These are phyloP conservation scores for Lipophrys pholis DNA, from an alignment of 2,113 vertebrate genomes.

Conservation along the genomic window DNA sequence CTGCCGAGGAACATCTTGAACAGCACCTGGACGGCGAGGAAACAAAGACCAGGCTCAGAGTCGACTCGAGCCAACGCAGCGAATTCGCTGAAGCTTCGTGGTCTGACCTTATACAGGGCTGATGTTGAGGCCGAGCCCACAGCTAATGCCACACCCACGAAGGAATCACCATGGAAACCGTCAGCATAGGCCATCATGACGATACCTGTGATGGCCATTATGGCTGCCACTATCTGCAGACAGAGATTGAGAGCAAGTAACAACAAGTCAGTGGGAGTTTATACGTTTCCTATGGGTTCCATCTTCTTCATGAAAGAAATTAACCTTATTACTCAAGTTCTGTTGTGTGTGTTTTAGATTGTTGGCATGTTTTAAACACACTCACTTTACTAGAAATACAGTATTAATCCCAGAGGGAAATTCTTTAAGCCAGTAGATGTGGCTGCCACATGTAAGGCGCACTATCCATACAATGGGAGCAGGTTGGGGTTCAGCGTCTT, in stretches of 20 bases:
- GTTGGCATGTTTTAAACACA: too few species aligned
- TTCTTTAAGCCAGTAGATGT: too few species aligned
- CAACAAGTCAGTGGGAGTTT: neutral
- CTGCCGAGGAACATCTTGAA: constrained; percentile 99
- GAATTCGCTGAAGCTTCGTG: neutral
- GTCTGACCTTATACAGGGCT: constrained; percentile 93
- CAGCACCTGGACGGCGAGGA: constrained; percentile 86
- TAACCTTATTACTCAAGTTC: too few species aligned
- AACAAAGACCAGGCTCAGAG: neutral
- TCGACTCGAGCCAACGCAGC: neutral
- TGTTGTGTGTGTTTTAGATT: too few species aligned
- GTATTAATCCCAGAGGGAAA: too few species aligned
- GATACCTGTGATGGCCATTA: constrained; percentile 99
- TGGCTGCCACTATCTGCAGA: constrained; percentile 95
- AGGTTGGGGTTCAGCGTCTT: too few species aligned
- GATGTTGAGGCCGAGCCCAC: constrained; percentile 98
- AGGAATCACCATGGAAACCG: constrained; percentile 96
- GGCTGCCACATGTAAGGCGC: too few species aligned
- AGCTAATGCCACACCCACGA: constrained; percentile 95
- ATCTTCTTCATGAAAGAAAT: too few species aligned
- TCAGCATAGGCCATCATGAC: constrained; percentile 99
- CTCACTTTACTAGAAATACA: too few species aligned
- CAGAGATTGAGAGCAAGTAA: constrained; percentile 32
- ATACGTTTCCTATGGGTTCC: too few species aligned
- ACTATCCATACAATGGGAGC: too few species aligned